Evolutionary conservation across 1,140 invertebrate genomes (phyloP), one percentile per base, ranked within the genome.

Genomic region (Asobara japonica): DNA sequence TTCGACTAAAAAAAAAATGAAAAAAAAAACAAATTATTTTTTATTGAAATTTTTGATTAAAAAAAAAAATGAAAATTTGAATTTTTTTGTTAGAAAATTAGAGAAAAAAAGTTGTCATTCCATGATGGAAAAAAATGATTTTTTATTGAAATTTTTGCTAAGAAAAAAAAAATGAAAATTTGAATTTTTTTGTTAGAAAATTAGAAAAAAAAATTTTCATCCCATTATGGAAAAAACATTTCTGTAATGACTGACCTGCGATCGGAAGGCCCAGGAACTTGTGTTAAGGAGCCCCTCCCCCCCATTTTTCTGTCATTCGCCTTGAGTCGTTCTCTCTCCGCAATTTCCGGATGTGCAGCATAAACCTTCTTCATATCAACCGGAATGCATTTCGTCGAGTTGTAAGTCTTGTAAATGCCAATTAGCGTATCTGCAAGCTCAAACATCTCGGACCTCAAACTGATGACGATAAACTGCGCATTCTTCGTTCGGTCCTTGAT

Each of bases 401-500:
- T 96, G 73, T 93, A 90, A 0, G 95, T 96, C 87, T 99, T 99
- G 84, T 96, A 99, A 71, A 99, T 98, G 0, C 98, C 98, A 2
- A 99, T 93, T 0, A 99, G 87, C 71, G 93, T 90, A 83, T 98
- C 95, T 0, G 95, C 94, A 4, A 98, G 84, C 82, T 99, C 97
- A 83, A 98, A 99, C 98, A 99, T 99, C 81, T 99, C 97, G 48
- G 97, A 95, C 3, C 98, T 89, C 4, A 99, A 89, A 0, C 97
- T 99, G 65, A 99, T 98, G 69, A 99, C 96, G 62, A 99, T 98
- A 80, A 99, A 99, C 84, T 99, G 98, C 0, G 98, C 97, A 86
- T 99, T 99, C 81, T 95, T 97, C 0, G 98, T 99, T 13, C 96
- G 89, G 81, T 99, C 95, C 89, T 99, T 99, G 22, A 99, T 97